Conservation (phyloP, 2,797 vertebrate genomes). For the Lophotriccus pileatus region DNA sequence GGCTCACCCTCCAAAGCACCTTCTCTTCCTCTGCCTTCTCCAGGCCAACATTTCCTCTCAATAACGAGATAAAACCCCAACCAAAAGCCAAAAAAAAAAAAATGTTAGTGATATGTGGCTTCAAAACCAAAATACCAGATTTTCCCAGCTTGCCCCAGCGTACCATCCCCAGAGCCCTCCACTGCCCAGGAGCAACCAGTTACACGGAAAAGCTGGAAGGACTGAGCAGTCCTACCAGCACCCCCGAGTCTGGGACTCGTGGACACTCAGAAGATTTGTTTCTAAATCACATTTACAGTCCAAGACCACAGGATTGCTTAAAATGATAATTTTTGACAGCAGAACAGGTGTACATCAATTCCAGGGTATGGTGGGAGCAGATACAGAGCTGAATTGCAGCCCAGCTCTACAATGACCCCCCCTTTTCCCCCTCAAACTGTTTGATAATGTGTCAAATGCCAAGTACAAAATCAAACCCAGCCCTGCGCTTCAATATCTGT, state of each 20-base stretch:
- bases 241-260: not conserved
- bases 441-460: not conserved
- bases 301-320: not conserved
- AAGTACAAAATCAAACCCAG: accelerated
- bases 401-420: not conserved
- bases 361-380: not conserved
- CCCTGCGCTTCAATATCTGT: not conserved
- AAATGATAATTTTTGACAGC: not conserved
- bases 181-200: not conserved
- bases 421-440: not conserved
- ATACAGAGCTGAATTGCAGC: not conserved
- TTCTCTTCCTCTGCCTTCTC: not conserved
- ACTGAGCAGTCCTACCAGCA: not conserved
- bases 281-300: not conserved
- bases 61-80: not conserved
- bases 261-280: not conserved
- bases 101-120: not conserved
- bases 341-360: accelerated
- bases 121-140: not conserved
- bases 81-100: not conserved
- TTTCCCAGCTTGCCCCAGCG: not conserved
- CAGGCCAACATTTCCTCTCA: not conserved
- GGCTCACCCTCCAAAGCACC: not conserved
- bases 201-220: accelerated
- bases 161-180: not conserved